phyloP scores from a whole-genome alignment of 2,888 invertebrate species.

The Polydesmus complanatus region DNA sequence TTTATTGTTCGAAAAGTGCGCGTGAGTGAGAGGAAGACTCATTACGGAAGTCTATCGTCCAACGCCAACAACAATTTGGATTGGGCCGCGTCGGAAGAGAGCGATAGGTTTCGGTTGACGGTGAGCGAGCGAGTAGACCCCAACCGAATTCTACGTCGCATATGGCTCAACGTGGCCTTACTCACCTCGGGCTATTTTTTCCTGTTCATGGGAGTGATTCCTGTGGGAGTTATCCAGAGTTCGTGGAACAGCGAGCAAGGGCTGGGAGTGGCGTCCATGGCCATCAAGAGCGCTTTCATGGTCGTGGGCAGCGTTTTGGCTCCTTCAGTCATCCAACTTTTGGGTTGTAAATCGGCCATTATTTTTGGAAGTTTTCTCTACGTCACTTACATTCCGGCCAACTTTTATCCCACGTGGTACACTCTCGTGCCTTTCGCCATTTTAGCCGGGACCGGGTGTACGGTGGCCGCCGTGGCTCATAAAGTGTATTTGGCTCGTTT shows the following conservation, averaged over 20 bases:
- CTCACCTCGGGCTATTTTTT: not conserved
- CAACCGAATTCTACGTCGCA: not conserved
- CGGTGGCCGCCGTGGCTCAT: not conserved
- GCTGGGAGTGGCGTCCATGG: conserved; percentile 1
- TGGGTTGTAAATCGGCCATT: not conserved
- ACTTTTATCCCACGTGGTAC: conserved; percentile 2
- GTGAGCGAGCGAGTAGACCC: not conserved
- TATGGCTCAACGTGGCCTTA: not conserved
- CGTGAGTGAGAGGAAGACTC: too few species aligned
- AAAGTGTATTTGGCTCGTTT: not conserved
- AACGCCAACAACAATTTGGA: too few species aligned
- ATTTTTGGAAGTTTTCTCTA: not conserved
- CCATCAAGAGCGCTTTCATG: not conserved
- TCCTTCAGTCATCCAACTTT: not conserved
- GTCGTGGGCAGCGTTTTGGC: not conserved
- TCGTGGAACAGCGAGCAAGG: not conserved
- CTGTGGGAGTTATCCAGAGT: not conserved
- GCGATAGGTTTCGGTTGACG: too few species aligned
- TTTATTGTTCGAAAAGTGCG: too few species aligned
- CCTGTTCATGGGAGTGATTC: not conserved
- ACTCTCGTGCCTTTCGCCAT: not conserved
- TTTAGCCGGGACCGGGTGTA: not conserved
- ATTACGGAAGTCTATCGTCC: too few species aligned
- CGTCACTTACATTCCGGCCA: not conserved
- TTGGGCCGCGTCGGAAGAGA: too few species aligned